A percentile compares a stretch with the other conserved stretches of the same genome.
Conservation (phyloP, 1,140 invertebrate species). For the Penaeus japonicus region DNA sequence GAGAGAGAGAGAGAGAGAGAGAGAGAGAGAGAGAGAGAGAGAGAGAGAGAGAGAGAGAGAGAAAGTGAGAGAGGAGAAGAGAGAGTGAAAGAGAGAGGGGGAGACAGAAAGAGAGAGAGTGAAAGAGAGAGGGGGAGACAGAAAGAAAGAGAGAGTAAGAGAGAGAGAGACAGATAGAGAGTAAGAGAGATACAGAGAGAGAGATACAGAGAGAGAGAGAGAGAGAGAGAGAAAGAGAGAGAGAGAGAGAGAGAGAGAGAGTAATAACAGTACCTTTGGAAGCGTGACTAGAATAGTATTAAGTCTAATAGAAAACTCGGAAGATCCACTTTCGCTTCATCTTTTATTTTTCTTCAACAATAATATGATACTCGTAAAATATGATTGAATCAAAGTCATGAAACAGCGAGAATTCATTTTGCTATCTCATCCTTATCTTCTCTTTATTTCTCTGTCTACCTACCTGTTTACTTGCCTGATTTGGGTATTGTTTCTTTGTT, state of each 20-base stretch:
- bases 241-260: background rate
- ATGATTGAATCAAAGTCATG: no score
- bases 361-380: no score
- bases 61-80: background rate
- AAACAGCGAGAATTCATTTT: no score
- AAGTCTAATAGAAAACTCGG: no score
- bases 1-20: background rate
- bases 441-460: no score
- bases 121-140: background rate
- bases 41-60: background rate
- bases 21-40: background rate
- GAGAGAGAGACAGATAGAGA: background rate
- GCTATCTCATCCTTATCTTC: no score
- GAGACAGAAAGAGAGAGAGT: background rate
- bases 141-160: background rate
- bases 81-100: background rate
- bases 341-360: no score
- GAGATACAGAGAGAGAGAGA: background rate
- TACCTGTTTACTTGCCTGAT: no score
- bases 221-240: background rate
- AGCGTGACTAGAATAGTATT: background rate
- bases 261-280: background rate
- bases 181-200: background rate
- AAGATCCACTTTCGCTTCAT: no score
- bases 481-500: no score